Evolutionary conservation across 2,113 vertebrate species (phyloP), one percentile per base, ranked within the genome.

Genomic region (Steatornis caripensis): DNA sequence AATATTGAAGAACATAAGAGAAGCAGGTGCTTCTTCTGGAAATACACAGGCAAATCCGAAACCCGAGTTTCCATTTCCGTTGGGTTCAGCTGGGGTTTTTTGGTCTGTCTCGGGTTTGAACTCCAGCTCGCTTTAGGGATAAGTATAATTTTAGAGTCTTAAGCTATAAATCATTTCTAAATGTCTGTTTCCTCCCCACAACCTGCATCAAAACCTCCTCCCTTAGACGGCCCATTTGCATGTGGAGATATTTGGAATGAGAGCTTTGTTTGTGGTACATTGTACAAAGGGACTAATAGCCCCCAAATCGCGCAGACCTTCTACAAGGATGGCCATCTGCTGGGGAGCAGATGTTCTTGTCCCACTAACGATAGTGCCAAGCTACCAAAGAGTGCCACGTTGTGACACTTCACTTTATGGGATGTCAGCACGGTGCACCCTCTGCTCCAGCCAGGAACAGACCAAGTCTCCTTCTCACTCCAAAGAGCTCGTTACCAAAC

Each of bases 331-430:
- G 37, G 34, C 23, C 60, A 12, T 4, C 26, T 53, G 57, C 62
- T 15, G 49, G n/a, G 14, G 39, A 61, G n/a, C 9, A 41, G 39
- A 2, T 4, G 12, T 8, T 29, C 51, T 30, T 55, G 57, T 34
- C 27, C 61, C 27, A 3, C 29, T 18, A 10, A 12, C 0, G 11
- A 13, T 0, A 1, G 49, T 29, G 62, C 58, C 37, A 29, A 4
- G 26, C 5, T 27, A 24, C n/a, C 57, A 23, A 14, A 34, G 48
- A 6, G 6, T 1, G 9, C 26, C 3, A 2, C 0, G 16, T 1
- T 5, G 19, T 21, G 84, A 49, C 21, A 27, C 1, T 14, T 16
- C 4, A 12, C 30, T 48, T 18, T 5, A 16, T 11, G 58, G 66
- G 66, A 12, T 29, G 49, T 3, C 85, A 65, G 48, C 30, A 1